Percentiles rank a stretch among this genome's conserved stretches.
phyloP scores from a whole-genome alignment of 2,888 invertebrate species.

The Ceratothoa steindachneri region DNA sequence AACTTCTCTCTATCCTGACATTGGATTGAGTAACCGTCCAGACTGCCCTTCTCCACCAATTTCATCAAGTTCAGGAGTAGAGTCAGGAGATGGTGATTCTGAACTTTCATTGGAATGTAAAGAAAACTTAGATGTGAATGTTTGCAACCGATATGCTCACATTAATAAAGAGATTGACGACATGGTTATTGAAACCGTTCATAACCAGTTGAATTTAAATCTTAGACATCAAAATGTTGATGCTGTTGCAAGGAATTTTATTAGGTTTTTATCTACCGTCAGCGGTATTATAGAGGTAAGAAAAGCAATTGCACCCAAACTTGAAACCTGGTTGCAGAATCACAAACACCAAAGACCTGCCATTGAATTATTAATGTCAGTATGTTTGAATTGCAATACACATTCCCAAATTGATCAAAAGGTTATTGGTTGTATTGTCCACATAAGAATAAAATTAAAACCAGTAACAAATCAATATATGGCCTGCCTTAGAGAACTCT shows the following conservation, averaged over 20 bases:
- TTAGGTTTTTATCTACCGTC: constrained; percentile 76
- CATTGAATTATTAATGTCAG: constrained; percentile 82
- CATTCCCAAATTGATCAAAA: constrained; percentile 66
- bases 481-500: constrained; percentile 83
- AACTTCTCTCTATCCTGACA: constrained; percentile 61
- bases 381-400: constrained; percentile 83
- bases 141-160: constrained; percentile 41
- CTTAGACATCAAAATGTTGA: constrained; percentile 76
- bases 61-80: constrained; percentile 31
- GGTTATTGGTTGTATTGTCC: constrained; percentile 77
- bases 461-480: constrained; percentile 88
- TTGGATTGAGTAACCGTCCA: constrained; percentile 41
- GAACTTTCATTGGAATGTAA: constrained; percentile 51
- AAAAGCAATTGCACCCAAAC: constrained; percentile 69
- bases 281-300: constrained; percentile 83
- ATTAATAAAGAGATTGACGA: constrained; percentile 61
- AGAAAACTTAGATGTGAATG: constrained; percentile 51
- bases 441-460: constrained; percentile 84
- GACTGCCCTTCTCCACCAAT: constrained; percentile 48
- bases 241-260: constrained; percentile 75
- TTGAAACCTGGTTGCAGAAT: constrained; percentile 93
- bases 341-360: constrained; percentile 88
- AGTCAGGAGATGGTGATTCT: constrained; percentile 49
- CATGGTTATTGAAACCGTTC: constrained; percentile 77
- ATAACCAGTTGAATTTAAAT: constrained; percentile 73